phyloP scores from a whole-genome alignment of 2,113 vertebrate genomes.

The Monarcha castaneiventris region DNA sequence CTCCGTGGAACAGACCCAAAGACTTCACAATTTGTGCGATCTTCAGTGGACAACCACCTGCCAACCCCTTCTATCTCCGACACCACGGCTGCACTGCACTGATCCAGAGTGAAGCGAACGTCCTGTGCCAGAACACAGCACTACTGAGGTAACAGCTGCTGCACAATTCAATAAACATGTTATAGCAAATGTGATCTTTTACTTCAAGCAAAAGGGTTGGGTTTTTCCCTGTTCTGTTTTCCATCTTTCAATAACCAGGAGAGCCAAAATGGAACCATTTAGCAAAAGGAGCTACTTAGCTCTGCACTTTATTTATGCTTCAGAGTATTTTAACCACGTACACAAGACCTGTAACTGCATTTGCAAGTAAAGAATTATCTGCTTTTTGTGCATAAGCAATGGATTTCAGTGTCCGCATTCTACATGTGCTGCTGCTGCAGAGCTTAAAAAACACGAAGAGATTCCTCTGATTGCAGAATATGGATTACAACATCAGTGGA shows the following conservation, averaged over 20 bases:
- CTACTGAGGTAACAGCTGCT: background rate
- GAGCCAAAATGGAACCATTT: background rate
- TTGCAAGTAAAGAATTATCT: background rate
- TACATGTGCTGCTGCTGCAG: background rate
- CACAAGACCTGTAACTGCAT: background rate
- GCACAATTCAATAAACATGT: background rate
- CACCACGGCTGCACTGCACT: conserved; percentile 73
- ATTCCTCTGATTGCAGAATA: background rate
- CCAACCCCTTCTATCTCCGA: conserved; percentile 83
- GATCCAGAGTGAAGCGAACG: conserved; percentile 82
- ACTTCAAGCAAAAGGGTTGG: background rate
- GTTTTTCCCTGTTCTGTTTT: background rate
- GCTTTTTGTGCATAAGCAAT: background rate
- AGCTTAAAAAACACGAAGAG: background rate
- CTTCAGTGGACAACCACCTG: conserved; percentile 79
- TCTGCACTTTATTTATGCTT: background rate
- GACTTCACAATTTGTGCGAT: conserved; percentile 82
- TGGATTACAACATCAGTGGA: background rate
- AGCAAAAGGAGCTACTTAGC: background rate
- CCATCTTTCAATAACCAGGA: background rate
- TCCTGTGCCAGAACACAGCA: conserved; percentile 61
- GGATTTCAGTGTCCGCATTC: background rate
- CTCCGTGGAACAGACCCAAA: conserved; percentile 72
- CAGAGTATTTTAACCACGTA: background rate
- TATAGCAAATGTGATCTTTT: fast-evolving